phyloP scores from a whole-genome alignment of 1,140 invertebrate species.

The Drosophila athabasca region DNA sequence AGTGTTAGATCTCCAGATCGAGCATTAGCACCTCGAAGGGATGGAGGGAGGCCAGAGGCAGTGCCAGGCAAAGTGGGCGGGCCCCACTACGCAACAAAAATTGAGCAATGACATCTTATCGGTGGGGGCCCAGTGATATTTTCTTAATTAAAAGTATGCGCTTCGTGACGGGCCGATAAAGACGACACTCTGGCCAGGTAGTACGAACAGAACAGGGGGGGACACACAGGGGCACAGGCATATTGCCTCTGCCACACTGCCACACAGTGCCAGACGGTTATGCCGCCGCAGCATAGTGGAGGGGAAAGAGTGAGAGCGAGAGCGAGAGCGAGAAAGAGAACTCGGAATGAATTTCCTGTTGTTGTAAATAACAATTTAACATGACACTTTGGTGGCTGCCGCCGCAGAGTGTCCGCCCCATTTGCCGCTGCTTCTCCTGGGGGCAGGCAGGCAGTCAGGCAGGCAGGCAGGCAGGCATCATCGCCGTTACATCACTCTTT shows the following conservation, averaged over 20 bases:
- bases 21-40: slow-evolving; percentile 40
- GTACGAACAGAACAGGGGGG: neutral
- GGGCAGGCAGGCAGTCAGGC: no score
- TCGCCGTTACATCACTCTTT: slow-evolving; percentile 20
- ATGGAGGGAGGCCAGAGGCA: no score
- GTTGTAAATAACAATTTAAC: slow-evolving; percentile 81
- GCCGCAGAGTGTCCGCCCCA: slow-evolving; percentile 34
- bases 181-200: slow-evolving; percentile 53
- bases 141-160: slow-evolving; percentile 74
- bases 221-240: neutral
- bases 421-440: slow-evolving; percentile 22
- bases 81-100: slow-evolving; percentile 24
- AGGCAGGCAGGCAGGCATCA: no score
- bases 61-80: neutral
- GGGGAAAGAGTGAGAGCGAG: neutral
- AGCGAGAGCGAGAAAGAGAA: neutral
- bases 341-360: slow-evolving; percentile 76
- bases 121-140: slow-evolving; percentile 50
- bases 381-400: slow-evolving; percentile 70
- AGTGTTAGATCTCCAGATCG: slow-evolving; percentile 28
- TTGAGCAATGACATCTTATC: slow-evolving; percentile 65
- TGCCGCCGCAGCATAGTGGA: no score
- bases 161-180: slow-evolving; percentile 59
- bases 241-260: no score
- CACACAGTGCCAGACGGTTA: no score